Evolutionary conservation across 1,140 invertebrate species (phyloP).

Genomic region (Planococcus citri): DNA sequence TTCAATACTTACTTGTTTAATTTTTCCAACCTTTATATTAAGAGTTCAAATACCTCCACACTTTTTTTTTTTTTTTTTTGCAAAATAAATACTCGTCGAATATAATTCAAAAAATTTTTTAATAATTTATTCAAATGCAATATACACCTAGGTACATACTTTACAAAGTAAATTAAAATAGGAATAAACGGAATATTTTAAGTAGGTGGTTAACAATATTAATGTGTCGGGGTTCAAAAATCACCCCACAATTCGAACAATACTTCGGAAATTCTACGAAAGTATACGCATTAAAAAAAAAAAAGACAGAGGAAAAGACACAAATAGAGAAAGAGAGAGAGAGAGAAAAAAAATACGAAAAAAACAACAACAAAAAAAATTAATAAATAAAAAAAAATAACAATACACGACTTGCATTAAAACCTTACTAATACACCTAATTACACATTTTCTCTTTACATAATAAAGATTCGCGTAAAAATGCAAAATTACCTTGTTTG

Average conservation of each 20-base stretch:
- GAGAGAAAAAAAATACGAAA: not conserved
- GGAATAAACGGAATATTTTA: conserved; percentile 14
- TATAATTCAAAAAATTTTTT: not conserved
- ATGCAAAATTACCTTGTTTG: not conserved
- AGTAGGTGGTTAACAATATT: conserved; percentile 14
- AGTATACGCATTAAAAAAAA: not conserved
- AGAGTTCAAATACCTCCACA: too few species aligned
- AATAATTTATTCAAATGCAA: conserved; percentile 20
- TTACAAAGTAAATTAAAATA: conserved; percentile 14
- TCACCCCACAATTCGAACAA: not conserved
- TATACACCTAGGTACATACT: conserved; percentile 17
- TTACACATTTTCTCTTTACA: not conserved
- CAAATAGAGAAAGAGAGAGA: too few species aligned
- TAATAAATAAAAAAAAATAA: conserved; percentile 3
- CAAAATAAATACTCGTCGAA: not conserved
- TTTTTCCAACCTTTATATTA: too few species aligned
- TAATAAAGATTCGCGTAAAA: not conserved
- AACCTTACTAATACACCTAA: not conserved
- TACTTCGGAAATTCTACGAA: conserved; percentile 1
- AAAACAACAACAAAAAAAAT: conserved; percentile 1
- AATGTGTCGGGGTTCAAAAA: conserved; percentile 8
- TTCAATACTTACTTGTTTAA: too few species aligned
- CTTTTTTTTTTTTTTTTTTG: too few species aligned
- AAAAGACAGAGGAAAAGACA: too few species aligned
- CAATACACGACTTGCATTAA: conserved; percentile 3